Conservation (phyloP, 2,888 invertebrate species). For the Panzeria rudis region DNA sequence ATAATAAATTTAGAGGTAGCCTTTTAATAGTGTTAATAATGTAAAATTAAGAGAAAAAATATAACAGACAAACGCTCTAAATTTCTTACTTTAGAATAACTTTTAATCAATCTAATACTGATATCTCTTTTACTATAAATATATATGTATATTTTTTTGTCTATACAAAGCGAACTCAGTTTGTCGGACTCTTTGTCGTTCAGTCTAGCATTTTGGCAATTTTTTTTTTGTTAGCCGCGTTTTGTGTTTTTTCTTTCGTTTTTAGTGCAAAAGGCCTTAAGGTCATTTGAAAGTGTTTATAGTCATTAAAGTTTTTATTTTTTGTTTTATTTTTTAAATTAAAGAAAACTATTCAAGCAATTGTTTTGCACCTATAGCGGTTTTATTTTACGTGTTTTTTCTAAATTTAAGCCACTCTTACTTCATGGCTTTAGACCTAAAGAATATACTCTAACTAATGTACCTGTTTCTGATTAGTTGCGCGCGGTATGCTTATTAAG, state of each 20-base stretch:
- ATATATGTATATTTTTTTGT: too few species aligned
- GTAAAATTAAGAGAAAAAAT: slow-evolving; percentile 1
- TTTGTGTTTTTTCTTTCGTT: background rate
- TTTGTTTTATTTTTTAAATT: slow-evolving; percentile 6
- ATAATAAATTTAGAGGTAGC: slow-evolving; percentile 47
- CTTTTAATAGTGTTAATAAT: slow-evolving; percentile 38
- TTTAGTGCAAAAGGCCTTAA: slow-evolving; percentile 17
- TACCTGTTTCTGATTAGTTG: slow-evolving; percentile 71
- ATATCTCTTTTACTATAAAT: background rate
- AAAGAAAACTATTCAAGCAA: slow-evolving; percentile 51
- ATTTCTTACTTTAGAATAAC: slow-evolving; percentile 9
- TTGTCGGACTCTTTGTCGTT: background rate
- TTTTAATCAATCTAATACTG: slow-evolving; percentile 42
- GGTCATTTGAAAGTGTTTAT: slow-evolving; percentile 57
- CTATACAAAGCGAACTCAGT: background rate
- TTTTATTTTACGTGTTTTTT: slow-evolving; percentile 45
- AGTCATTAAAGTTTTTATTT: slow-evolving; percentile 27
- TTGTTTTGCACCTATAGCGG: slow-evolving; percentile 61
- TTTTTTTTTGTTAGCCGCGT: background rate
- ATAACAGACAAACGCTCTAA: background rate
- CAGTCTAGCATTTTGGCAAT: background rate
- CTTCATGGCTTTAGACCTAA: slow-evolving; percentile 39
- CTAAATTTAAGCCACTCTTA: slow-evolving; percentile 26
- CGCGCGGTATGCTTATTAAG: slow-evolving; percentile 60
- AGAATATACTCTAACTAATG: slow-evolving; percentile 62